Evolutionary conservation across 2,888 invertebrate species (phyloP).

Genomic region (Dryobota labecula): DNA sequence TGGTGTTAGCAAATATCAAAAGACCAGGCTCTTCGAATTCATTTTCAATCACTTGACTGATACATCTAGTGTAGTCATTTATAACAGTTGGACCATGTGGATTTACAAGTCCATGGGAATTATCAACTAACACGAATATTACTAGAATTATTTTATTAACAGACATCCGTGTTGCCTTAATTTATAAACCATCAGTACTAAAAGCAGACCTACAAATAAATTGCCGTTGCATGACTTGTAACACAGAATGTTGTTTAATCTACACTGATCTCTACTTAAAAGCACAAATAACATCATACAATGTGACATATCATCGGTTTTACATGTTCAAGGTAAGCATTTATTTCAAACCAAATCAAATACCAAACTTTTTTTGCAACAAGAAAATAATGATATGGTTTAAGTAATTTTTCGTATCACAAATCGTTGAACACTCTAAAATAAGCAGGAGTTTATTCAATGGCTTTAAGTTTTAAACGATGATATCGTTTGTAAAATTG

Average conservation of each 20-base stretch:
- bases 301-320: neutral
- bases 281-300: conserved; percentile 1
- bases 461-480: no score
- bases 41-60: conserved; percentile 72
- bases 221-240: conserved; percentile 39
- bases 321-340: neutral
- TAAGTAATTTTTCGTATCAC: no score
- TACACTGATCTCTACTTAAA: conserved; percentile 72
- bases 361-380: neutral
- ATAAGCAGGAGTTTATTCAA: neutral
- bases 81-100: conserved; percentile 77
- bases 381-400: neutral
- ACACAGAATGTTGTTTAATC: conserved; percentile 65
- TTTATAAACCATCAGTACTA: conserved; percentile 30
- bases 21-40: conserved; percentile 77
- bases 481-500: neutral
- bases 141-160: conserved; percentile 50
- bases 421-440: neutral
- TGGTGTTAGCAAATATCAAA: conserved; percentile 75
- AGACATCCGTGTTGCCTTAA: conserved; percentile 55
- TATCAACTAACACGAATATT: conserved; percentile 52
- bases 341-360: neutral
- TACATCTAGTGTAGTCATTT: conserved; percentile 76
- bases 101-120: conserved; percentile 68
- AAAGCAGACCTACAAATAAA: conserved; percentile 28